These are phyloP conservation scores for Ramphastos sulfuratus DNA, from an alignment of 2,113 vertebrate genomes.

Conservation along the genomic window DNA sequence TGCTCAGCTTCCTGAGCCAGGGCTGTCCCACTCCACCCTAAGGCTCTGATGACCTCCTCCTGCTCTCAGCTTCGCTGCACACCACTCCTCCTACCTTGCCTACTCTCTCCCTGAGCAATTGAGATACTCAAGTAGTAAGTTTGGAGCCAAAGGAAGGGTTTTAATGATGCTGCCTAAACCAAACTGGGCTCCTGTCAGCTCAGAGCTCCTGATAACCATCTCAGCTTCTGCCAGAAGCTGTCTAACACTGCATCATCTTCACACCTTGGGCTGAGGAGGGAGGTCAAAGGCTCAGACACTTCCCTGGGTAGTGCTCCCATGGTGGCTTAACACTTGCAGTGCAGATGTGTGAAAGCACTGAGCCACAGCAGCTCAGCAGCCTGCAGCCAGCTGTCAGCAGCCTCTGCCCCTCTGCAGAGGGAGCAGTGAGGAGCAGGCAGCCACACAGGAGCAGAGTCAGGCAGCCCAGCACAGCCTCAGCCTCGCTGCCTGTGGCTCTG, in stretches of 20 bases:
- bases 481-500: neutral
- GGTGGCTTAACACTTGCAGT: neutral
- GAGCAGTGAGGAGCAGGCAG: too few species aligned
- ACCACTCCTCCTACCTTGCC: neutral
- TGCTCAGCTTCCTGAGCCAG: neutral
- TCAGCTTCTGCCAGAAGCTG: neutral
- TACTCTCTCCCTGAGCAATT: neutral
- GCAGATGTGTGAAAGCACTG: neutral
- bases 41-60: neutral
- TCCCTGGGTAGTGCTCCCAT: neutral
- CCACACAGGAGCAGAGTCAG: neutral
- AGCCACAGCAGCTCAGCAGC: neutral
- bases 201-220: neutral
- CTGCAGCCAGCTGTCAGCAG: neutral
- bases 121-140: neutral
- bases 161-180: neutral
- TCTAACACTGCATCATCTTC: neutral
- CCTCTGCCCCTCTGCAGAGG: neutral
- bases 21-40: neutral
- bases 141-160: neutral
- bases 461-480: neutral
- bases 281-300: neutral
- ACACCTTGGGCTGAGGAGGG: neutral
- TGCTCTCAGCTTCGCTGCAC: slow-evolving; percentile 26
- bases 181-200: neutral